Base-by-base conservation (phyloP, 2,113 vertebrate species). In the Isichthys henryi region DNA sequence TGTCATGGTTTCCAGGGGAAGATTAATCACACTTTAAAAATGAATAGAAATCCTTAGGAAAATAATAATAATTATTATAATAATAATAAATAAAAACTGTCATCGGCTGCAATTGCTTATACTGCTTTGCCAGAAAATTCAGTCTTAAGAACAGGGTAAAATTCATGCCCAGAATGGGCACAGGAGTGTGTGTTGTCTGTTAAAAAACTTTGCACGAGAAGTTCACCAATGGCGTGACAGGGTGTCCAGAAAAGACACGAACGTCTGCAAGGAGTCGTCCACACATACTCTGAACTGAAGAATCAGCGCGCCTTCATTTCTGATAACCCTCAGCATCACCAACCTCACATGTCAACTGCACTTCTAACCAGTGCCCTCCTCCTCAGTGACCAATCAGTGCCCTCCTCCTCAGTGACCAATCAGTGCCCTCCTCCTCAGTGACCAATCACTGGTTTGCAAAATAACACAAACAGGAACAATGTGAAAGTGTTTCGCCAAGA, bases 31-130 rank as follows among this genome's bases (percentile, higher is more conserved):
- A 74, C 58, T 88, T 88, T 89, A 88, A 91, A 87, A 90, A 77
- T 83, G 45, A 87, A 89, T 91, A 86, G 80, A 90, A 90, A 92
- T 89, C 88, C 48, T 91, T 90, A 88, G 66, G 84, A 87, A 83
- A 86, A 87, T 90, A 80, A 77, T n/a, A 48, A 88, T 88, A 11
- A 80, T 49, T 5, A 58, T 58, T 19, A 80, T 35, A 49, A 88
- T 88, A 49, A 74, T 88, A 31, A 31, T 49, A 48, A 88, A 70
- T 62, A 70, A 83, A 83, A 83, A 43, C 45, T 83, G 19, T 83
- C 80, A 43, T 21, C 43, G 35, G 7, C 80, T 43, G 19, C 80
- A 48, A 46, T 83, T 46, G 17, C 39, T 48, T 45, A 46, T n/a
- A 83, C 45, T 43, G 43, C 80, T n/a, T 46, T 83, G 35, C 35